Base-by-base conservation (phyloP, 2,113 vertebrate genomes). In the Sinosuthora webbiana region DNA sequence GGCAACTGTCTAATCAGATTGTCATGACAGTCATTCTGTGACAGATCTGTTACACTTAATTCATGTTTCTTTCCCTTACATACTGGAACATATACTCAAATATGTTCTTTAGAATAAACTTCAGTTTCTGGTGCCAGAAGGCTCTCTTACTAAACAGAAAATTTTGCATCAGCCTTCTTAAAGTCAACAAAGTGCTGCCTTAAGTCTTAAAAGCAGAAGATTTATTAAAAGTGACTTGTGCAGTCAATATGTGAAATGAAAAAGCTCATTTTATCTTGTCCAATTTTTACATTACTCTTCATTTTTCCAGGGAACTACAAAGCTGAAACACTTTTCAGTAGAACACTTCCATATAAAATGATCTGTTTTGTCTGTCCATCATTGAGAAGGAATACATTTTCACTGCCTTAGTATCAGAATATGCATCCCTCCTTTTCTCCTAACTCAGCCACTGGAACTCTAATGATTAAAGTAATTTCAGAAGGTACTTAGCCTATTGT, bases 241-340 rank as follows among this genome's bases (percentile, higher is more conserved):
- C 60, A 95, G 94, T 97, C 97, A 97, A 90, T 97, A 96, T 93
- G 90, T 95, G 88, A 92, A 98, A 95, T 97, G 92, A 96, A 98
- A 96, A 74, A 97, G 78, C 83, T 96, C 91, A 89, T 96, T 98
- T 98, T 79, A 95, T 97, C 95, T 97, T 95, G 92, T 97, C 93
- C 90, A 97, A 87, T 97, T 97, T 98, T 96, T 94, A 96, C 86
- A 97, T 98, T 97, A 97, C 81, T 98, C 94, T 97, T 97, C 68
- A 95, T 98, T 98, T 98, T 97, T 90, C 31, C 69, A 84, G 87
- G 91, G 89, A 97, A 94, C 80, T 96, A 96, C 87, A 96, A 82
- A 82, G 82, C 84, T 5, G 35, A 97, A 97, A 95, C 79, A 93
- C 49, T 96, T 96, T 96, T 95, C 95, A 94, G 92, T 92, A 95